Base-by-base conservation (phyloP, 2,797 vertebrate species). In the Cichlasoma orientale region DNA sequence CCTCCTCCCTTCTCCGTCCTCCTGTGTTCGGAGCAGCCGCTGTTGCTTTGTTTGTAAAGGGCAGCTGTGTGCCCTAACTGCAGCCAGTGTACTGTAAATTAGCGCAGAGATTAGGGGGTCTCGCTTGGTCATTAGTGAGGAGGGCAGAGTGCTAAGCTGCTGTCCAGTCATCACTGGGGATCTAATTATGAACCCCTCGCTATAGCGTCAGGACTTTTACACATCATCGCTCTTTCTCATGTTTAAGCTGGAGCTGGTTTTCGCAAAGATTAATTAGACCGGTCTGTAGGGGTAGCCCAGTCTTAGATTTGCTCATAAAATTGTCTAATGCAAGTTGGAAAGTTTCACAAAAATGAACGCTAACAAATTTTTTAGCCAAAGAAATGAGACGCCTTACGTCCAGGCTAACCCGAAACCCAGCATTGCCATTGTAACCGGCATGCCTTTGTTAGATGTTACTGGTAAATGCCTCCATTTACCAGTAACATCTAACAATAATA, bases 41-140 rank as follows among this genome's bases (percentile, higher is more conserved):
- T 53, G 13, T 58, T 69, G 47, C 69, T 82, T 53, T 70, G 63
- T 81, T 74, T 80, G 52, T 56, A 75, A 54, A 29, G 38, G 56
- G 63, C 82, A 88, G 82, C 76, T 92, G 83, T 59, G 61, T 21
- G 57, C 72, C 56, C 10, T 19, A 79, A 57, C 73, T 72, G 38
- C 74, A 72, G 77, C 59, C 29, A 4, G 27, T 75, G 76, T 23
- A 3, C 25, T 80, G 77, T 27, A 70, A 81, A 82, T 82, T 56
- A 75, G 58, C 1, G 7, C 66, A 54, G 69, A 84, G 80, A 90
- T 87, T 84, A 87, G 61, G 29, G 29, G 12, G 58, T 72, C 71
- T 76, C 79, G 66, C 84, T 70, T 84, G 73, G 88, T 91, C 72
- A 86, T 90, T 87, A 89, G 57, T 10, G n/a, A 57, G 44, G 71